Evolutionary conservation across 2,113 vertebrate genomes (phyloP), one percentile per base, ranked within the genome.

Genomic region (Tenebrosternarchus preto): DNA sequence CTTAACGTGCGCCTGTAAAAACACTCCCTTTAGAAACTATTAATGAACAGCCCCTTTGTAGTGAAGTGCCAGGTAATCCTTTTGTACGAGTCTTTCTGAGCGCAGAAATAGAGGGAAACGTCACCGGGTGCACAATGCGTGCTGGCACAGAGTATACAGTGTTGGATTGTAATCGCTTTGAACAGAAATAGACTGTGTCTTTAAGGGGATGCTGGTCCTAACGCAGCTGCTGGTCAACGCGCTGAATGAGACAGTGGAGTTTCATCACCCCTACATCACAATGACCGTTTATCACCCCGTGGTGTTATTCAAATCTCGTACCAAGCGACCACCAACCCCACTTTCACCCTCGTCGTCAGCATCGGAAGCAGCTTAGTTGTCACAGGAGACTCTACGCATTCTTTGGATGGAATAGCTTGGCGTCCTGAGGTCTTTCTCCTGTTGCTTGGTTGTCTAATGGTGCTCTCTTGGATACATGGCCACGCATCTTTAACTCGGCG

Each of bases 251-350:
- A 94, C 93, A 94, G 94, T 93, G 93, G 93, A 95, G 95, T 96
- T 96, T 95, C 95, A 95, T 68, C 64, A 95, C 93, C 95, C 94
- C 93, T 91, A 90, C 93, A 91, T 94, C 92, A 97, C 96, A 98
- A 98, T 97, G 94, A 94, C 92, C 95, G 96, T 97, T 96, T 96
- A 96, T 96, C 95, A 81, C 95, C 95, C 95, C 94, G 89, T 93
- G 93, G 94, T 93, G 95, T 94, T 95, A 96, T 96, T 98, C 95
- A 97, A 95, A 95, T 93, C 93, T 95, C 95, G 95, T 96, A 97
- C 96, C 96, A 97, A 91, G 95, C 94, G 93, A 93, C 93, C 93
- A 94, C 91, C 94, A 95, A 93, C 95, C 90, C 94, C 95, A 94
- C 94, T 95, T 94, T 61, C 39, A n/a, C 80, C 80, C 93, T 91